Evolutionary conservation across 2,797 vertebrate species (phyloP), one percentile per base, ranked within the genome.

Genomic region (Passerculus sandwichensis): DNA sequence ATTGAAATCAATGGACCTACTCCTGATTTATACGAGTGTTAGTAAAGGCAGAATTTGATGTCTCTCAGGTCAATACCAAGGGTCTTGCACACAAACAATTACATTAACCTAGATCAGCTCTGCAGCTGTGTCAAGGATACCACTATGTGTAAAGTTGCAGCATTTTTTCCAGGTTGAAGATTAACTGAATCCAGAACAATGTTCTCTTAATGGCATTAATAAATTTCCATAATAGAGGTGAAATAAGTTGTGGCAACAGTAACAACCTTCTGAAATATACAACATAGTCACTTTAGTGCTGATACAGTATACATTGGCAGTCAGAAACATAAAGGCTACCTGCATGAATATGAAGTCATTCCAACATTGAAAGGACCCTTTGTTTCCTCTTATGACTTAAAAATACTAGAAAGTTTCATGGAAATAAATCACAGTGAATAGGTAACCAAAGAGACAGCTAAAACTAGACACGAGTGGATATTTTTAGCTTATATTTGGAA

Each of bases 1-100:
- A 94, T 14, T 91, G 53, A 94, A 93, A 93, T 91, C 84, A 85
- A 71, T 91, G 40, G 40, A 69, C 50, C 64, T 88, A 59, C 13
- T 92, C 50, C 47, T 88, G 59, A 85, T 89, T 93, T 92, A 75
- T 69, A 84, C 0, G 1, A 75, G 45, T 34, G 36, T 48, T 87
- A 78, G 23, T 61, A 67, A 88, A 83, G 47, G 23, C 26, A 93
- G 61, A 94, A 85, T 85, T 89, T 92, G 36, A 56, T 85, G 23
- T 54, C 38, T 86, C 75, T 72, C 36, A 62, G 54, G 75, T 93
- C 72, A 88, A 45, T 59, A 74, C 15, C 32, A 47, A 78, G 10
- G 22, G 25, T 85, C 78, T 74, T 85, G 36, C n/a, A 74, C 53
- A 85, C 38, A 89, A 78, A 76, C 15, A 81, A 66, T 74, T 87